Percentiles rank a stretch among this genome's conserved stretches.
Evolutionary conservation across 2,888 invertebrate genomes (phyloP).

Genomic region (Chromoteleia sp.): DNA sequence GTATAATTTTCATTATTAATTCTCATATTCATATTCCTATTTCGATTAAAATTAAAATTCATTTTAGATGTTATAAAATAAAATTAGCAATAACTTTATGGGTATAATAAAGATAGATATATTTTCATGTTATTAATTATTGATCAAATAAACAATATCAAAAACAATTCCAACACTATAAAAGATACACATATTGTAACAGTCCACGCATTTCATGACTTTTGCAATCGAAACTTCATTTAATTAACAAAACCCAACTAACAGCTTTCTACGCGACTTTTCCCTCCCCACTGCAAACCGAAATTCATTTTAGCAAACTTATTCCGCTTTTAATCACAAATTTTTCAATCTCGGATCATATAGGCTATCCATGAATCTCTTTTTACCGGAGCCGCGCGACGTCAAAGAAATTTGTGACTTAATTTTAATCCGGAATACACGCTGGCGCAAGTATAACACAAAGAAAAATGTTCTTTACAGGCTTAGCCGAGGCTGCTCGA

Average conservation of each 20-base stretch:
- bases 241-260: constrained; percentile 17
- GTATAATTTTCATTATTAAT: too few relatives aligned
- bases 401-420: constrained; percentile 69
- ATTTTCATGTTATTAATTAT: too few relatives aligned
- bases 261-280: neutral
- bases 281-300: constrained; percentile 2
- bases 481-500: constrained; percentile 82
- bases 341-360: constrained; percentile 59
- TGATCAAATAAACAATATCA: too few relatives aligned
- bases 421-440: constrained; percentile 64
- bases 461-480: constrained; percentile 74
- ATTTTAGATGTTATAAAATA: too few relatives aligned
- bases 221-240: too few relatives aligned
- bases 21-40: too few relatives aligned
- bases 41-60: too few relatives aligned
- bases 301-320: constrained; percentile 46
- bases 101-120: too few relatives aligned
- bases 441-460: constrained; percentile 57
- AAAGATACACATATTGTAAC: too few relatives aligned
- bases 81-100: too few relatives aligned
- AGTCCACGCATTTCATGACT: too few relatives aligned
- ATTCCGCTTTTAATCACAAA: constrained; percentile 62
- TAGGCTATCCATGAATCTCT: constrained; percentile 64
- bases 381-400: constrained; percentile 35
- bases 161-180: too few relatives aligned